Conservation (phyloP, 1,140 invertebrate genomes). For the Cherax quadricarinatus region DNA sequence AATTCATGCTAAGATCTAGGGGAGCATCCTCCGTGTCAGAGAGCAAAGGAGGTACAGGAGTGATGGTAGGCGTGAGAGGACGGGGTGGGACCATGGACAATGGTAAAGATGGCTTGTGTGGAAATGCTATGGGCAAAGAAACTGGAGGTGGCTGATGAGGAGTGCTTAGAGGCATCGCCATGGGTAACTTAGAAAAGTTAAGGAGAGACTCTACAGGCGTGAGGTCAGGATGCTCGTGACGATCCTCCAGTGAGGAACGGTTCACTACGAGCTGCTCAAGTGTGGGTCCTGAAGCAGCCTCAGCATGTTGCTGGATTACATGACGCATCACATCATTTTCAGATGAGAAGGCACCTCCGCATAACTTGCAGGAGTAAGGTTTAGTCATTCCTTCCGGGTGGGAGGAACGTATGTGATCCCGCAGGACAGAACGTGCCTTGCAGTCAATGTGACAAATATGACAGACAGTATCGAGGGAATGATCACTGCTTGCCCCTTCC, state of each 20-base stretch:
- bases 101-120: slow-evolving; percentile 26
- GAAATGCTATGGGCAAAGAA: slow-evolving; percentile 26
- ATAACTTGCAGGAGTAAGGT: slow-evolving; percentile 70
- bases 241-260: slow-evolving; percentile 36
- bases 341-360: slow-evolving; percentile 63
- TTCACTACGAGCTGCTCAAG: slow-evolving; percentile 56
- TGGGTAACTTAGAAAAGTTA: slow-evolving; percentile 70
- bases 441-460: slow-evolving; percentile 70
- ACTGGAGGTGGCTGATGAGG: slow-evolving; percentile 44
- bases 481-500: slow-evolving; percentile 48
- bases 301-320: slow-evolving; percentile 67
- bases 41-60: slow-evolving; percentile 6
- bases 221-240: slow-evolving; percentile 67
- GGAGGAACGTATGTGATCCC: slow-evolving; percentile 73
- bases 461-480: slow-evolving; percentile 62
- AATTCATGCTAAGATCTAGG: slow-evolving; percentile 73
- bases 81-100: slow-evolving; percentile 30
- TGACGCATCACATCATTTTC: slow-evolving; percentile 70
- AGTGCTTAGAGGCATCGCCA: slow-evolving; percentile 53
- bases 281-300: slow-evolving; percentile 65
- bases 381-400: slow-evolving; percentile 72
- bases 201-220: slow-evolving; percentile 73
- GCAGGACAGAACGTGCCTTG: slow-evolving; percentile 69
- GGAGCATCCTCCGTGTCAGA: slow-evolving; percentile 62
- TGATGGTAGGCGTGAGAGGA: slow-evolving; percentile 52